Base-by-base conservation (phyloP, 2,888 invertebrate species). In the Synanthedon formicaeformis region DNA sequence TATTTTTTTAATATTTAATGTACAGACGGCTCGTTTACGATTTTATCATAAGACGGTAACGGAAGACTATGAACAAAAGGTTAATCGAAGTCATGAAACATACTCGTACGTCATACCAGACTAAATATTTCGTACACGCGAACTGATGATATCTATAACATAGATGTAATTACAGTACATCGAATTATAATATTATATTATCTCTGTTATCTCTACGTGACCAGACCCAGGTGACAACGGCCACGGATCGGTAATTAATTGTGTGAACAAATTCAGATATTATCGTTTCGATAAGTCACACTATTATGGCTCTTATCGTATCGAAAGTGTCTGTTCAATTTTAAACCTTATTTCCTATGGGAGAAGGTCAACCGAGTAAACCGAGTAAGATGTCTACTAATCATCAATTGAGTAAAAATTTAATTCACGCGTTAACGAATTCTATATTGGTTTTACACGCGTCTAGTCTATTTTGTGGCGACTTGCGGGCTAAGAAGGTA, bases 121-220 rank as follows among this genome's bases (percentile, higher is more conserved):
- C 13, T 8, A 45, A 13, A n/a, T n/a, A 4, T 45, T 45, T 34
- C 34, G 34, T 34, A 34, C 34, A 34, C 34, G 34, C 34, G 34
- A 10, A 34, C 34, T 34, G 3, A 10, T 34, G 3, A 10, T 10
- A 6, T 34, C 10, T 8, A 34, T 34, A 34, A 34, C 34, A 45
- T 45, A n/a, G 13, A 13, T 34, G 48, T 45, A 48, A 52, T 52
- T n/a, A 12, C 27, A 52, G 48, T n/a, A 12, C 27, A 8, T 5
- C 45, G 2, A 13, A 13, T 13, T 45, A 45, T 13, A 16, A 41
- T 41, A 41, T n/a, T 12, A 41, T 41, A 41, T n/a, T n/a, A 3
- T 50, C 51, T 49, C 49, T 6, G 8, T 49, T 49, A 49, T 49
- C 49, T 49, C 53, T 78, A 78, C 78, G 78, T 78, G 78, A 78